Evolutionary conservation across 1,140 invertebrate species (phyloP).

Genomic region (Camponotus pennsylvanicus): DNA sequence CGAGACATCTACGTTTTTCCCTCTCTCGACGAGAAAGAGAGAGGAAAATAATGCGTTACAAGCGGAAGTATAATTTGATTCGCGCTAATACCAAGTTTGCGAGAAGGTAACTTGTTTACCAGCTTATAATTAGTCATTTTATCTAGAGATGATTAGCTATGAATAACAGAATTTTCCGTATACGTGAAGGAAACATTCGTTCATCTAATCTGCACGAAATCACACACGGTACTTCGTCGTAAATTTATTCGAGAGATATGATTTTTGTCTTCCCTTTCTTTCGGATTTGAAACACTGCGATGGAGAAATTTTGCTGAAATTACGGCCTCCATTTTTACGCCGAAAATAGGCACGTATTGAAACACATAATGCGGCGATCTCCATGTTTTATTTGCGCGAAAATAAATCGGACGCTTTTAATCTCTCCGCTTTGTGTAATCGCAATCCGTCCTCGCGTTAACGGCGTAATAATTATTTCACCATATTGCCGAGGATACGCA

Average conservation of each 20-base stretch:
- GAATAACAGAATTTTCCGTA: conserved; percentile 16
- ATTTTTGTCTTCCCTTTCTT: neutral
- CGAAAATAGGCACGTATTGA: neutral
- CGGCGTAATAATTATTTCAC: conserved; percentile 49
- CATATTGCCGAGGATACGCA: conserved; percentile 18
- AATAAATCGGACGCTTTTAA: conserved; percentile 27
- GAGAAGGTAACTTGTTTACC: conserved; percentile 21
- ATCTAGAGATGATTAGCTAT: conserved; percentile 8
- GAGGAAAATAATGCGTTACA: neutral
- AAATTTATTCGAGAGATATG: neutral
- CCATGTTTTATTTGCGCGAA: neutral
- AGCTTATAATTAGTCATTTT: conserved; percentile 31
- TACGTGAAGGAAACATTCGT: neutral
- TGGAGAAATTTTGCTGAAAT: neutral
- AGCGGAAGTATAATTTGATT: conserved; percentile 47
- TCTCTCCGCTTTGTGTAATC: conserved; percentile 9
- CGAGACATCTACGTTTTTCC: neutral
- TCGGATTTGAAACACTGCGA: neutral
- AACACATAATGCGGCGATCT: neutral
- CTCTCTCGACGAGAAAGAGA: neutral
- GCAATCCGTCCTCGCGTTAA: neutral
- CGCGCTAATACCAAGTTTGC: conserved; percentile 28
- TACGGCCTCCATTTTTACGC: neutral
- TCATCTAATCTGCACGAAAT: neutral
- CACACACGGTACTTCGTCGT: no score